Evolutionary conservation across 2,888 invertebrate species (phyloP).

Genomic region (Coelopa pilipes): DNA sequence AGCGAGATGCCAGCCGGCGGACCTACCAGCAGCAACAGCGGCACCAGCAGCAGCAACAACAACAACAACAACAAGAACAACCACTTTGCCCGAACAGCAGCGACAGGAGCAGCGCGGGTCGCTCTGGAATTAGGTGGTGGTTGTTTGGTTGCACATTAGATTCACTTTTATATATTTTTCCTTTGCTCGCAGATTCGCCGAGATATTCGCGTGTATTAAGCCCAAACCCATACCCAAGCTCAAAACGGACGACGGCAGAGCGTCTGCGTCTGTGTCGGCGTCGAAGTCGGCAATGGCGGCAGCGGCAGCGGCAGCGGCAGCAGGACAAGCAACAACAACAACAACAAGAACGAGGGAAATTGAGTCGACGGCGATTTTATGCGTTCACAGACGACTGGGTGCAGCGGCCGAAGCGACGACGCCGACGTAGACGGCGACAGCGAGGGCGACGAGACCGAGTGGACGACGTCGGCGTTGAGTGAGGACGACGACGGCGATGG

Average conservation of each 20-base stretch:
- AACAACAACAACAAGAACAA: slow-evolving; percentile 8
- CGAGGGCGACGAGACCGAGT: slow-evolving; percentile 27
- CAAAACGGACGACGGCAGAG: too few relatives aligned
- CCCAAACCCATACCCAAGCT: slow-evolving; percentile 36
- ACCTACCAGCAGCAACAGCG: slow-evolving; percentile 29
- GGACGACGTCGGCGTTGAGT: slow-evolving; percentile 16
- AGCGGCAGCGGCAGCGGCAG: slow-evolving; percentile 37
- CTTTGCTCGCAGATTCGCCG: slow-evolving; percentile 31
- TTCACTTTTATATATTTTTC: slow-evolving; percentile 33
- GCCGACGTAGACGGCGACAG: slow-evolving; percentile 1
- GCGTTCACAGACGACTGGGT: slow-evolving; percentile 43
- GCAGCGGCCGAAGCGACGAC: slow-evolving; percentile 17
- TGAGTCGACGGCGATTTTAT: slow-evolving; percentile 31
- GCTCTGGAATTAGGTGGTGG: slow-evolving; percentile 20
- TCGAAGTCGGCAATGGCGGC: slow-evolving; percentile 13
- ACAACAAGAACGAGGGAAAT: slow-evolving; percentile 39
- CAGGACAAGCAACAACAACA: slow-evolving; percentile 29
- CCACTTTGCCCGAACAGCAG: neutral
- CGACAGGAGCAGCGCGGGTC: too few relatives aligned
- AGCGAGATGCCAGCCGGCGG: neutral
- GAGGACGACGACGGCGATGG: slow-evolving; percentile 15
- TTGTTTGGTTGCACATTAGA: slow-evolving; percentile 34
- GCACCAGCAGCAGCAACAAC: slow-evolving; percentile 4
- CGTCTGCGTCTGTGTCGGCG: slow-evolving; percentile 47
- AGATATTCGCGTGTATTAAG: slow-evolving; percentile 40